phyloP scores from a whole-genome alignment of 2,888 invertebrate species.

The Xylocampa areola region DNA sequence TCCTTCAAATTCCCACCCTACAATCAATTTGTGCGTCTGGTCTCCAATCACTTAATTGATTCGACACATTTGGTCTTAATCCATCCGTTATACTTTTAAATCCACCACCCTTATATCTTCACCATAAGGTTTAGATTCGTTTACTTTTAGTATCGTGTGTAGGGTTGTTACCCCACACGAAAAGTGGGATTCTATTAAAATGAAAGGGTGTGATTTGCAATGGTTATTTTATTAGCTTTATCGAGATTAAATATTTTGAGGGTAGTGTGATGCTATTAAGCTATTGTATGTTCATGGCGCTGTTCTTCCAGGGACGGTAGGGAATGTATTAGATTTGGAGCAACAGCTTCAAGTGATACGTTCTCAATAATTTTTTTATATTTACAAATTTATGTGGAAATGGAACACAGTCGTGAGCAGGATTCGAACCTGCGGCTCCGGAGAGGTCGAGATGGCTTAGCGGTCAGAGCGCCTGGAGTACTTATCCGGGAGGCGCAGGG shows the following conservation, averaged over 20 bases:
- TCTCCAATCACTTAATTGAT: slow-evolving; percentile 85
- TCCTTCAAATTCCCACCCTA: slow-evolving; percentile 41
- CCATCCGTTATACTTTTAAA: slow-evolving; percentile 37
- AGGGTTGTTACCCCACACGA: slow-evolving; percentile 60
- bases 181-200: slow-evolving; percentile 77
- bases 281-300: slow-evolving; percentile 17
- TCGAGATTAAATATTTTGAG: slow-evolving; percentile 79
- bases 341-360: not conserved
- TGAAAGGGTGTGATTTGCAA: slow-evolving; percentile 85
- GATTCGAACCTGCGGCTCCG: too few species aligned
- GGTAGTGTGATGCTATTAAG: slow-evolving; percentile 56
- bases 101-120: slow-evolving; percentile 2
- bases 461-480: too few species aligned
- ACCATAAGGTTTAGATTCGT: slow-evolving; percentile 35
- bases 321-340: not conserved
- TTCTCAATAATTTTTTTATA: too few species aligned
- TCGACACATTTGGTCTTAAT: slow-evolving; percentile 74
- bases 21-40: slow-evolving; percentile 60
- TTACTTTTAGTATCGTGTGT: not conserved
- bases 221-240: slow-evolving; percentile 86
- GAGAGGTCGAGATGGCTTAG: too few species aligned
- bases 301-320: slow-evolving; percentile 4
- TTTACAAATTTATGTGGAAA: too few species aligned
- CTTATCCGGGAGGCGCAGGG: too few species aligned
- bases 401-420: too few species aligned